These are phyloP conservation scores for Nemurella pictetii DNA, from an alignment of 2,888 invertebrate species.

Conservation along the genomic window DNA sequence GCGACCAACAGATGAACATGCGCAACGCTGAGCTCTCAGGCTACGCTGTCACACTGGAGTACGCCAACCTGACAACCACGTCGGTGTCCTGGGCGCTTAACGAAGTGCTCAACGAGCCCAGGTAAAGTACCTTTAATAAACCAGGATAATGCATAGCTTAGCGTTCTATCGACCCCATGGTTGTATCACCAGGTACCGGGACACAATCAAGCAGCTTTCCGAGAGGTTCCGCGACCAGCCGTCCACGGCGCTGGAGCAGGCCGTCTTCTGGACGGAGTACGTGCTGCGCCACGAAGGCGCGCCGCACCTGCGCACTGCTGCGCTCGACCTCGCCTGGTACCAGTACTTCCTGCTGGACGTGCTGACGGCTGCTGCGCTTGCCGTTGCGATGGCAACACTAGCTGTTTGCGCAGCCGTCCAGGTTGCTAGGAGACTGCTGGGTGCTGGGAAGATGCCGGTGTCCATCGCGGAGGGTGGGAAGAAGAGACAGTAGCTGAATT, in stretches of 20 bases:
- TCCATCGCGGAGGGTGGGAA: not conserved
- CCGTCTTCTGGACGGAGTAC: conserved; percentile 41
- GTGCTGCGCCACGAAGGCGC: conserved; percentile 44
- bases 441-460: not conserved
- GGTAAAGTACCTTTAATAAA: no score
- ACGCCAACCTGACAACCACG: conserved; percentile 50
- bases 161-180: no score
- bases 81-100: conserved; percentile 53
- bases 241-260: conserved; percentile 56
- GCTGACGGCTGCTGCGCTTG: not conserved
- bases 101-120: conserved; percentile 53
- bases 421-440: not conserved
- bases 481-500: not conserved
- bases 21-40: conserved; percentile 57
- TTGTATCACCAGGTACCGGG: conserved; percentile 34
- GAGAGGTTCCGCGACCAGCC: conserved; percentile 57
- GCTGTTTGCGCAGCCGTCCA: not conserved
- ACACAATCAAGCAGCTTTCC: conserved; percentile 48
- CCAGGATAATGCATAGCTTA: no score
- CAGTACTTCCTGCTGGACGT: conserved; percentile 13
- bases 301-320: conserved; percentile 29
- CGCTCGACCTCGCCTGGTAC: conserved; percentile 24
- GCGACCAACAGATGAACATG: conserved; percentile 60
- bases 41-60: conserved; percentile 53
- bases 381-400: not conserved